Conservation (phyloP, 2,797 vertebrate genomes). For the Alosa sapidissima region DNA sequence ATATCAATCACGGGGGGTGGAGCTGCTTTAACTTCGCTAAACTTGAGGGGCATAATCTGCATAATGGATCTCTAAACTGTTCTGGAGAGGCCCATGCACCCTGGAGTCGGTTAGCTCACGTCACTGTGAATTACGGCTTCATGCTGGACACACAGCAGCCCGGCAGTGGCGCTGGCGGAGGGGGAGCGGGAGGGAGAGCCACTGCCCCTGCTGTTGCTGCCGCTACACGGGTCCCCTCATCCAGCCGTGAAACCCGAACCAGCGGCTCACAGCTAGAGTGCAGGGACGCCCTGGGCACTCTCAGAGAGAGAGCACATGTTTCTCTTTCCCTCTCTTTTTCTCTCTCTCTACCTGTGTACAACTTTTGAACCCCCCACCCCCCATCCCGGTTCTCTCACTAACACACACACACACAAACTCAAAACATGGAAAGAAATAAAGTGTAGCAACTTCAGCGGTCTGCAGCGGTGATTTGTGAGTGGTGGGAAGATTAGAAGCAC, state of each 20-base stretch:
- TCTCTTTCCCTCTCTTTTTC: no score
- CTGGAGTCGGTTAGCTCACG: slow-evolving; percentile 31
- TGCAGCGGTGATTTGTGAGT: not conserved
- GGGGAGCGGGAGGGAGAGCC: not conserved
- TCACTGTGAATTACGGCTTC: slow-evolving; percentile 41
- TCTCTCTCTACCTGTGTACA: no score
- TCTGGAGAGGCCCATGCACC: not conserved
- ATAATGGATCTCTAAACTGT: not conserved
- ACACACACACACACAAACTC: not conserved
- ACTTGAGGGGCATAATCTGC: not conserved
- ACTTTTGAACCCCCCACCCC: no score
- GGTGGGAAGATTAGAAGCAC: slow-evolving; percentile 2
- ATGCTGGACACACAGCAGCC: slow-evolving; percentile 43
- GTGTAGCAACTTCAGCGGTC: not conserved
- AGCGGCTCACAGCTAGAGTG: not conserved
- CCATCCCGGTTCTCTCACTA: not conserved
- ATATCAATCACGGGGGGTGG: no score
- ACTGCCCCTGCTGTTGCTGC: not conserved
- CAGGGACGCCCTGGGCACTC: not conserved
- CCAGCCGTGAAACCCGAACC: slow-evolving; percentile 14
- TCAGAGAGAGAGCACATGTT: not conserved
- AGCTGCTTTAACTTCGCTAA: not conserved
- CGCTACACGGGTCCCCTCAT: not conserved
- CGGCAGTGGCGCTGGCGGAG: slow-evolving; percentile 18
- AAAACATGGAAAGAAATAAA: not conserved